These are phyloP conservation scores for Leptodactylus fallax DNA, from an alignment of 2,797 vertebrate species.

Conservation along the genomic window DNA sequence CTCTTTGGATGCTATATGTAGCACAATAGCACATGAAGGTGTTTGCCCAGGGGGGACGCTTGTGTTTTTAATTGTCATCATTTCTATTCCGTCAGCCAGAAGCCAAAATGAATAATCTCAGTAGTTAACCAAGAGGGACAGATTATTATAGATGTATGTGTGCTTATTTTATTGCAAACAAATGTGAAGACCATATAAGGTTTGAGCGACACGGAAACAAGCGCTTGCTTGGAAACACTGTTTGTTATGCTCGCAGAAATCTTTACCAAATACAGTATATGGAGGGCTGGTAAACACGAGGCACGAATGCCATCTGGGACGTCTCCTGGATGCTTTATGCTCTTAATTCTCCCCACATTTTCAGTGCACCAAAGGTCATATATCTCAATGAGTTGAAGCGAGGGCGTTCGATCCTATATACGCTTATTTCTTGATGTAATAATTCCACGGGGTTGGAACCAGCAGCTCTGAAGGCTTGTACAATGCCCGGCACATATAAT, in stretches of 20 bases:
- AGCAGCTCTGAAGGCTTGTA: not conserved
- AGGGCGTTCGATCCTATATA: constrained; percentile 15
- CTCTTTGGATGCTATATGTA: not conserved
- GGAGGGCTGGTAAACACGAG: constrained; percentile 27
- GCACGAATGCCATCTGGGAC: constrained; percentile 33
- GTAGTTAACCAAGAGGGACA: constrained; percentile 13
- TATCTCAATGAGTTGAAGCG: constrained; percentile 23
- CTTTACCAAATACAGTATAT: constrained; percentile 51
- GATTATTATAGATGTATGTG: constrained; percentile 7
- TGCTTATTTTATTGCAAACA: constrained; percentile 43
- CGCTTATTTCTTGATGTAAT: constrained; percentile 6
- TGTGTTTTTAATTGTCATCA: constrained; percentile 34
- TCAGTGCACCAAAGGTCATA: constrained; percentile 35
- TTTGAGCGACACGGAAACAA: constrained; percentile 1
- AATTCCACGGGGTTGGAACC: not conserved
- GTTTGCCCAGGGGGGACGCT: not conserved
- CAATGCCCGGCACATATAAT: not conserved
- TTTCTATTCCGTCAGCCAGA: not conserved
- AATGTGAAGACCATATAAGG: constrained; percentile 51
- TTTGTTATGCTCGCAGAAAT: constrained; percentile 38
- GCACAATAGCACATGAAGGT: not conserved
- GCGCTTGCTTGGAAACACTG: not conserved
- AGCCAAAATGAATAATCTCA: not conserved
- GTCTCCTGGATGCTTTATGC: not conserved
- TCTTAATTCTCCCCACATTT: constrained; percentile 26